Evolutionary conservation across 2,888 invertebrate genomes (phyloP), one percentile per base, ranked within the genome.

Genomic region (Diplolepis rosae): DNA sequence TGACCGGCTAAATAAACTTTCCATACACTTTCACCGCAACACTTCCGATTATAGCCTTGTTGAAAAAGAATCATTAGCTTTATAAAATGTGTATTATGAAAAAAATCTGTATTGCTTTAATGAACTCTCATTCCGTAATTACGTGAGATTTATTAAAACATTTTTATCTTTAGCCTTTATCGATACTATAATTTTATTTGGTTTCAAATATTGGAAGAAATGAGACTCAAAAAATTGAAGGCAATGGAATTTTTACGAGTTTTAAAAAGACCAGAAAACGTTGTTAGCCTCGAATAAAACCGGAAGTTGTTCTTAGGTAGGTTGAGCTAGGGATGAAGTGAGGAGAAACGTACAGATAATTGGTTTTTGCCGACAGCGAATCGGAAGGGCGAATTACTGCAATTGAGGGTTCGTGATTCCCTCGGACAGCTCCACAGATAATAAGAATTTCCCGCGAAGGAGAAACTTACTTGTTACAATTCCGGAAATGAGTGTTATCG

Each of bases 401-500:
- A 54, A 68, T 39, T 45, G 39, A 68, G 56, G 52, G 51, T 66
- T 66, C 66, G 61, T 61, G 61, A 61, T 61, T 61, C 61, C 61
- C 61, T 61, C 35, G 61, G 61, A 61, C 61, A 61, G 61, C 27
- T 61, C 61, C 39, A 61, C 61, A 61, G 61, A 61, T 42, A 61
- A 61, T 61, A 61, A 61, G 61, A 61, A 39, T 61, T 61, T 35
- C 61, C 61, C 61, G 39, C 61, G 61, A 61, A 61, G 39, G 61
- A 61, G 61, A 61, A 61, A 61, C 61, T 61, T 61, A 39, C 39
- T 61, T 66, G 39, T 11, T 24, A 30, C 52, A 42, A 32, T n/a
- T 30, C 68, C 65, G 66, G 66, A 72, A 75, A 70, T 73, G 61
- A 66, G 73, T 68, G 73, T 75, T 69, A 73, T 73, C 70, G 73